These are phyloP conservation scores for Sinohyriopsis cumingii DNA, from an alignment of 2,888 invertebrate species.

Conservation along the genomic window DNA sequence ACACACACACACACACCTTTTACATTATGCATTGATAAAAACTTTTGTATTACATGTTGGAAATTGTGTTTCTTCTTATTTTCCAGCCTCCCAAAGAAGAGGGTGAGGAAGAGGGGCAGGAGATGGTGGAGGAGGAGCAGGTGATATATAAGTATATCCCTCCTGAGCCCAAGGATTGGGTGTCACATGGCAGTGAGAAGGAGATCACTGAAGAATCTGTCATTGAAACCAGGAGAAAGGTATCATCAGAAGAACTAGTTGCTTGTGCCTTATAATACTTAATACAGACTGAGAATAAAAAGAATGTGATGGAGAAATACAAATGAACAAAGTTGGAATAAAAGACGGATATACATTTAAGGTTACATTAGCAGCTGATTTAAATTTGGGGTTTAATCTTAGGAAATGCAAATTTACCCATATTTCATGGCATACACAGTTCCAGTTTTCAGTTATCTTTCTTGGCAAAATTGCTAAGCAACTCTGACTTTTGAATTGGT, in stretches of 20 bases:
- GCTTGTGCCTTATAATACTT: not conserved
- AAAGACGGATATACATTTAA: too few species aligned
- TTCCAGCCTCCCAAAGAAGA: conserved; percentile 49
- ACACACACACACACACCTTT: too few species aligned
- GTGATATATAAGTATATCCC: conserved; percentile 68
- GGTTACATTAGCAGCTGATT: too few species aligned
- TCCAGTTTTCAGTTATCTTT: not conserved
- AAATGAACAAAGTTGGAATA: too few species aligned
- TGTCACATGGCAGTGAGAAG: conserved; percentile 69
- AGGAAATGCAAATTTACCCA: not conserved
- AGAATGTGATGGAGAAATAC: too few species aligned
- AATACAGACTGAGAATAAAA: too few species aligned
- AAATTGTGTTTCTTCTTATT: conserved; percentile 5
- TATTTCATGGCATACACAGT: not conserved
- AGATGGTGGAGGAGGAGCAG: conserved; percentile 52
- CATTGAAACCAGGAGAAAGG: conserved; percentile 55
- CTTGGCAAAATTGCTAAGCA: too few species aligned
- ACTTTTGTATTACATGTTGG: not conserved
- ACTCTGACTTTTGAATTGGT: too few species aligned
- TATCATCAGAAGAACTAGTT: conserved; percentile 18
- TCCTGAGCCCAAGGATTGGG: conserved; percentile 69
- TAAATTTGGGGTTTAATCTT: not conserved
- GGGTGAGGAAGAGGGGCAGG: conserved; percentile 31
- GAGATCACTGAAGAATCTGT: conserved; percentile 68
- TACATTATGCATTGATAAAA: too few species aligned